A percentile compares a stretch with the other conserved stretches of the same genome.
Evolutionary conservation across 2,888 invertebrate species (phyloP).

Genomic region (Sinopyrophorus schimmeli): DNA sequence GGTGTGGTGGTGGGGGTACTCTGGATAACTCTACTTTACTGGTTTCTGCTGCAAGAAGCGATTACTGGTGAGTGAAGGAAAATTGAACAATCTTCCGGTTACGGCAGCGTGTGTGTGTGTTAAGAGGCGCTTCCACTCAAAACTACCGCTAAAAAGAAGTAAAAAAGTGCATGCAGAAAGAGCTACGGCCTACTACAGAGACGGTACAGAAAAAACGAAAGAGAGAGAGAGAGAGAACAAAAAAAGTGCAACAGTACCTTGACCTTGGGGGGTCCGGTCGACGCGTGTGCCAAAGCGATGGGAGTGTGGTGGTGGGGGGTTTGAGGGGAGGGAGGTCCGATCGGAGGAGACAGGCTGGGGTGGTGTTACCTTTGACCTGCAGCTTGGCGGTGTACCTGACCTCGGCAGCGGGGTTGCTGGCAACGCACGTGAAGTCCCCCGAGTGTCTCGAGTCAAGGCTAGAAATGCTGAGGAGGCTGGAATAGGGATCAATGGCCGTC

Average conservation of each 20-base stretch:
- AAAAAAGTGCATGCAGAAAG: constrained; percentile 42
- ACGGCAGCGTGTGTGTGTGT: constrained; percentile 34
- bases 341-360: constrained; percentile 51
- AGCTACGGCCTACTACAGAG: constrained; percentile 36
- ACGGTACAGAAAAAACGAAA: constrained; percentile 33
- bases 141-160: constrained; percentile 36
- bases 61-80: constrained; percentile 51
- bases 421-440: constrained; percentile 78
- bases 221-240: constrained; percentile 49
- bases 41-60: constrained; percentile 53
- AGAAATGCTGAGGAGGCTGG: constrained; percentile 77
- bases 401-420: constrained; percentile 77
- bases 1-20: constrained; percentile 46
- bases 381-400: constrained; percentile 78
- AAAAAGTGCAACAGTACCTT: constrained; percentile 71
- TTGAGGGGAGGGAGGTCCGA: no score
- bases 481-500: constrained; percentile 74
- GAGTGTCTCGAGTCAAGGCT: constrained; percentile 74
- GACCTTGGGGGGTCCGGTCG: constrained; percentile 57
- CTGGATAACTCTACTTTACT: constrained; percentile 51
- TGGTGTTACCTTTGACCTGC: constrained; percentile 79
- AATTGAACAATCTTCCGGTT: constrained; percentile 39
- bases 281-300: constrained; percentile 67
- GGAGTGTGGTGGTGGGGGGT: constrained; percentile 39
- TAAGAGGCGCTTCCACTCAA: constrained; percentile 26